A percentile compares a stretch with the other conserved stretches of the same genome.
Conservation (phyloP, 2,797 vertebrate species). For the Urosaurus nigricauda region DNA sequence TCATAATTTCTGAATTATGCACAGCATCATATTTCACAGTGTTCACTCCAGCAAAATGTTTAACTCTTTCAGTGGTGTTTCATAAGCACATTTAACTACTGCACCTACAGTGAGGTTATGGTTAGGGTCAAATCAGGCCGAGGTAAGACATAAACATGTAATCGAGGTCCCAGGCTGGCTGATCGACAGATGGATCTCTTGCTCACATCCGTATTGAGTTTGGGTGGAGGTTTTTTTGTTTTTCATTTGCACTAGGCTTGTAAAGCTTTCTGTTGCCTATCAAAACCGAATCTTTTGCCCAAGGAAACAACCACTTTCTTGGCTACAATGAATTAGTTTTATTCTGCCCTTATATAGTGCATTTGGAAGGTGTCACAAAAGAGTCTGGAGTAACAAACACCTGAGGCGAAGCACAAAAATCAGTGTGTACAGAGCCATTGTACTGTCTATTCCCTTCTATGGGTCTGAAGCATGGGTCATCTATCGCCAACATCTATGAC, state of each 20-base stretch:
- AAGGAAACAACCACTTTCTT: not conserved
- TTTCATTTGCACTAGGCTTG: not conserved
- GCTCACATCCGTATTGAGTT: not conserved
- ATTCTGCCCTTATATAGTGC: not conserved
- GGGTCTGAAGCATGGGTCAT: too few relatives aligned
- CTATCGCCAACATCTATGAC: too few relatives aligned
- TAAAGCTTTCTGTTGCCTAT: not conserved
- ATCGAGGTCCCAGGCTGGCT: not conserved
- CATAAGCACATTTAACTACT: conserved; percentile 54
- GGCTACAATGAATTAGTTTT: not conserved
- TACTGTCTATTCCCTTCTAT: too few relatives aligned
- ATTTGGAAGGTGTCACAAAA: too few relatives aligned
- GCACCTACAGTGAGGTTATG: conserved; percentile 16
- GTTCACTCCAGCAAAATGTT: conserved; percentile 33
- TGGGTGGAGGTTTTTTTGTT: not conserved
- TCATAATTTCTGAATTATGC: conserved; percentile 22
- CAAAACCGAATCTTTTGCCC: not conserved
- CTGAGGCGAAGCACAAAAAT: too few relatives aligned
- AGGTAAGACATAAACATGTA: not conserved
- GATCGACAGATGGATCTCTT: not conserved
- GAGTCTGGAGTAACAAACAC: too few relatives aligned
- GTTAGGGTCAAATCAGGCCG: not conserved
- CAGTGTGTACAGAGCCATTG: too few relatives aligned
- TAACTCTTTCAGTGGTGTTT: conserved; percentile 11
- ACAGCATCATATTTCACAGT: conserved; percentile 4